Conservation (phyloP, 2,888 invertebrate genomes). For the Lasioglossum lativentre region DNA sequence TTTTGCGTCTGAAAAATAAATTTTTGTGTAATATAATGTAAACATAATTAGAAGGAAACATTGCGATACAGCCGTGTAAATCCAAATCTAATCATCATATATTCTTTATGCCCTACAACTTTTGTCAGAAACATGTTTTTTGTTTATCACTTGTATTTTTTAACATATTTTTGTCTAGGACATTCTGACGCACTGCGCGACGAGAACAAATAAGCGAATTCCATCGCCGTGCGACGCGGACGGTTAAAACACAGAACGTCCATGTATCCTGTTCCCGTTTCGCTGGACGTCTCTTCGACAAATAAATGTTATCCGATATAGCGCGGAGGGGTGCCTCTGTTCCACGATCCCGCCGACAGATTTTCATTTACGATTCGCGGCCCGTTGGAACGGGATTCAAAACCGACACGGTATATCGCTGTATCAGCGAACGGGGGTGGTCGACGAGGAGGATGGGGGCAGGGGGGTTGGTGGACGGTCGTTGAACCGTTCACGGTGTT, state of each 20-base stretch:
- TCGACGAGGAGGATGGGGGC: background rate
- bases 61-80: too few relatives aligned
- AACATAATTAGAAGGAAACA: too few relatives aligned
- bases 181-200: too few relatives aligned
- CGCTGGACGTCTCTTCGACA: constrained; percentile 47
- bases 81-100: too few relatives aligned
- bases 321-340: constrained; percentile 30
- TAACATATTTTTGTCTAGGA: background rate
- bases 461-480: background rate
- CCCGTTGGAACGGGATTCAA: constrained; percentile 55
- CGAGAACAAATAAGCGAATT: background rate
- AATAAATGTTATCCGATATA: constrained; percentile 67
- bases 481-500: constrained; percentile 62
- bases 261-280: constrained; percentile 22
- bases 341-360: constrained; percentile 54
- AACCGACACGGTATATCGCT: constrained; percentile 60
- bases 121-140: too few relatives aligned
- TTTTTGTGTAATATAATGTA: too few relatives aligned
- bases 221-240: background rate
- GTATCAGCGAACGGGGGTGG: constrained; percentile 52
- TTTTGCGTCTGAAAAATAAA: too few relatives aligned
- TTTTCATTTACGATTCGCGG: constrained; percentile 70
- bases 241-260: background rate
- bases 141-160: background rate
- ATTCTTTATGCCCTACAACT: too few relatives aligned